Conservation (phyloP, 2,113 vertebrate species). For the Acanthisitta chloris region DNA sequence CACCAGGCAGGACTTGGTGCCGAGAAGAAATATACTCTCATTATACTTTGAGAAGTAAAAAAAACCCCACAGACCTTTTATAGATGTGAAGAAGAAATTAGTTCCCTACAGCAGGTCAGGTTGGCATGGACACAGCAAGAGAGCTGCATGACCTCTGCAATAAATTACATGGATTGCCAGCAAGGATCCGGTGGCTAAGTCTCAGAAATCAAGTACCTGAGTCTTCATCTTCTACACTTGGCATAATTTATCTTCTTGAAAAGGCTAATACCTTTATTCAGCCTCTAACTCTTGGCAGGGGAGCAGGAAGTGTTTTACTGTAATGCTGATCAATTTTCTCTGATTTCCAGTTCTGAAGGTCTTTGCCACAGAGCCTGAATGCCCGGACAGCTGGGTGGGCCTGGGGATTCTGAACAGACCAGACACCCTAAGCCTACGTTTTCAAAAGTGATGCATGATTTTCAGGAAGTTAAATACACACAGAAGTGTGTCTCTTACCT, state of each 20-base stretch:
- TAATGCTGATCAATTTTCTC: neutral
- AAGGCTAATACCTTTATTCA: neutral
- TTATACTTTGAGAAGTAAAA: neutral
- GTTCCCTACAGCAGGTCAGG: neutral
- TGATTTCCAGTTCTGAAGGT: neutral
- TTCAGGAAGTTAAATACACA: neutral
- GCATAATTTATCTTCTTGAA: neutral
- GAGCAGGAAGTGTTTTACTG: neutral
- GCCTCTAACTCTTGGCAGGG: neutral
- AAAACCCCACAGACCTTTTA: neutral
- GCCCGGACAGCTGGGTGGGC: neutral
- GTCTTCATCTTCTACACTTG: neutral
- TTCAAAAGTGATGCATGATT: neutral
- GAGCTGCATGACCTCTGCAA: neutral
- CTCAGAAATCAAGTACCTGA: neutral
- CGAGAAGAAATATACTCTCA: neutral
- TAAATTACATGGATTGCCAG: neutral
- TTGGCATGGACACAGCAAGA: neutral
- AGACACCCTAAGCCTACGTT: neutral
- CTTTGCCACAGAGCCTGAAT: neutral
- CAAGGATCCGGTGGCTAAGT: neutral
- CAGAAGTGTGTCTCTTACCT: neutral
- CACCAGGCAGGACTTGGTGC: neutral
- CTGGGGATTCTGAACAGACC: neutral
- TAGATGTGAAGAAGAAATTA: neutral